These are phyloP conservation scores for Lycodopsis pacificus DNA, from an alignment of 2,797 vertebrate genomes.

Conservation along the genomic window DNA sequence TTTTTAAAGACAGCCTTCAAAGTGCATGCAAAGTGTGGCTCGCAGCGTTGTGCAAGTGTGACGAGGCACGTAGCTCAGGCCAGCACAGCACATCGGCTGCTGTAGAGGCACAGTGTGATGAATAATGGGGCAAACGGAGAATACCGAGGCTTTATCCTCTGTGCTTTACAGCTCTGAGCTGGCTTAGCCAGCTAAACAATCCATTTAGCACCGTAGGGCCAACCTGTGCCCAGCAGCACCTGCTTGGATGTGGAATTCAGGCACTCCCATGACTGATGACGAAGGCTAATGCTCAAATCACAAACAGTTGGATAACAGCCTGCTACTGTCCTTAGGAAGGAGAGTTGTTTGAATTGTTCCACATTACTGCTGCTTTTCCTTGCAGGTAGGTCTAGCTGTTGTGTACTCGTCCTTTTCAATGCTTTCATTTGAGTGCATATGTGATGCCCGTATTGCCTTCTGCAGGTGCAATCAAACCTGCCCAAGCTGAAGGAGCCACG, in stretches of 20 bases:
- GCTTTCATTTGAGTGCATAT: conserved; percentile 7
- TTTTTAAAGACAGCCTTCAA: conserved; percentile 11
- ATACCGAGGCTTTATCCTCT: conserved; percentile 60
- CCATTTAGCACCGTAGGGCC: conserved; percentile 57
- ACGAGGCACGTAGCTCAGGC: conserved; percentile 15
- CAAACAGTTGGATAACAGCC: conserved; percentile 37
- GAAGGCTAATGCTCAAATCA: conserved; percentile 53
- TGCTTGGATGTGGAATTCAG: conserved; percentile 55
- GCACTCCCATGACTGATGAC: conserved; percentile 62
- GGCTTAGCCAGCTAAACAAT: conserved; percentile 63
- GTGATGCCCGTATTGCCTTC: background rate
- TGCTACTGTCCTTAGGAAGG: background rate
- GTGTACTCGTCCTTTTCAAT: conserved; percentile 2
- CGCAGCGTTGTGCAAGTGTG: conserved; percentile 1
- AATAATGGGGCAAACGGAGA: conserved; percentile 67
- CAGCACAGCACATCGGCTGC: conserved; percentile 20
- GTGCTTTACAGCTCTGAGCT: conserved; percentile 59
- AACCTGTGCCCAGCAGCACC: conserved; percentile 49
- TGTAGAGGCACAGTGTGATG: conserved; percentile 49
- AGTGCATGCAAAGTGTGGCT: conserved; percentile 4
- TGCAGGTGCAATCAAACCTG: conserved; percentile 46
- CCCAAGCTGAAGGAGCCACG: conserved; percentile 80
- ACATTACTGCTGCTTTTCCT: background rate
- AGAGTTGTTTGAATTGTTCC: background rate
- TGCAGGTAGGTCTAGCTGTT: background rate